Conservation (phyloP, 1,140 invertebrate species). For the Anastrepha ludens region DNA sequence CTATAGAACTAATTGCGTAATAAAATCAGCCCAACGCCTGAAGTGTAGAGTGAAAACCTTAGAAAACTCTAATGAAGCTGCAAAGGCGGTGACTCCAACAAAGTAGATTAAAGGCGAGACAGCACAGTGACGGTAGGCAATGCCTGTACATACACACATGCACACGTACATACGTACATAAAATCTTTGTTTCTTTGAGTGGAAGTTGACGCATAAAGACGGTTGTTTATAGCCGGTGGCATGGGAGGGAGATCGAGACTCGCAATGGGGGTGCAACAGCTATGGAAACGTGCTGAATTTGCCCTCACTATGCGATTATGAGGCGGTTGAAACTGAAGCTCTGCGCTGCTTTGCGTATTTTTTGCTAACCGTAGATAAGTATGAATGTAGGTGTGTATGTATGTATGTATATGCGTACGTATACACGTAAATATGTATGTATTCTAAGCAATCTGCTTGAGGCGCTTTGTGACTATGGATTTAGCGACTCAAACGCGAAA, state of each 20-base stretch:
- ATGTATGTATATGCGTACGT: neutral
- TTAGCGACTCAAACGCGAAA: slow-evolving; percentile 28
- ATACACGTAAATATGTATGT: no score
- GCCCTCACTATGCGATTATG: neutral
- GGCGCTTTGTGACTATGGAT: neutral
- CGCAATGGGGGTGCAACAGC: neutral
- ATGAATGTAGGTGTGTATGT: neutral
- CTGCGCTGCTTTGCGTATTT: neutral
- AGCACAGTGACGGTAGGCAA: neutral
- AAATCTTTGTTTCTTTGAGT: no score
- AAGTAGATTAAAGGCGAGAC: slow-evolving; percentile 9
- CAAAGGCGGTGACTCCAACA: neutral
- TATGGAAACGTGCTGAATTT: slow-evolving; percentile 14
- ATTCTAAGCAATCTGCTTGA: neutral
- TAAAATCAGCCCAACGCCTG: neutral
- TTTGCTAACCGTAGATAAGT: neutral
- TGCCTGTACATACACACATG: neutral
- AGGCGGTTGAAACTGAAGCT: neutral
- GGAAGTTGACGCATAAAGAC: neutral
- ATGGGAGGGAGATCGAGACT: neutral
- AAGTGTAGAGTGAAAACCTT: neutral
- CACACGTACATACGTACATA: neutral
- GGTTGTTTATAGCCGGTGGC: neutral
- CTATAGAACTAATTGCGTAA: neutral
- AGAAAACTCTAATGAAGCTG: slow-evolving; percentile 33